A percentile compares a stretch with the other conserved stretches of the same genome.
Conservation (phyloP, 2,113 vertebrate species). For the Opisthocomus hoazin region DNA sequence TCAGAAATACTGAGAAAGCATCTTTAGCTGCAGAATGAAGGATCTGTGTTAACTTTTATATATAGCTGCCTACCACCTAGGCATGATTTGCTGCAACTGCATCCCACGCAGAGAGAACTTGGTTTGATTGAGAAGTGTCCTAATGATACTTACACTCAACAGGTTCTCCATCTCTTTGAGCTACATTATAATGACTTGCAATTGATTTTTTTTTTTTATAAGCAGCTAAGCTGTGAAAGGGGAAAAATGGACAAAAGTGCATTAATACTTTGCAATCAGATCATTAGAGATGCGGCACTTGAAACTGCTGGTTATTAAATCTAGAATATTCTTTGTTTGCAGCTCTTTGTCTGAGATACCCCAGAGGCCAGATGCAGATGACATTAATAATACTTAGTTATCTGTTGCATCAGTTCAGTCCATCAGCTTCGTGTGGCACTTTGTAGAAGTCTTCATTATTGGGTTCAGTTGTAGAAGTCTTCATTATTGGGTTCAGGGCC, state of each 20-base stretch:
- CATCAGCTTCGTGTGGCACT: not conserved
- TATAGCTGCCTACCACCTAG: not conserved
- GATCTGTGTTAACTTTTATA: not conserved
- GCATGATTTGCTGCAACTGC: not conserved
- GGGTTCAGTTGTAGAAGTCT: not conserved
- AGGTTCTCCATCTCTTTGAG: not conserved
- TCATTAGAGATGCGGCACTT: not conserved
- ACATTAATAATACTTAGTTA: not conserved
- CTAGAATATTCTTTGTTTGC: not conserved
- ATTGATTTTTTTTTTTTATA: not conserved
- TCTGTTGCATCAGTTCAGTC: not conserved
- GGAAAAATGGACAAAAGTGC: not conserved
- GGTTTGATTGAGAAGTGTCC: not conserved
- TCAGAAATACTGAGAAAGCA: not conserved
- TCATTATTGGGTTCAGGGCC: not conserved
- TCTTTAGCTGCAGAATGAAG: not conserved
- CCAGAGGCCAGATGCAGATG: not conserved
- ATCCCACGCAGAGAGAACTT: not conserved
- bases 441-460: not conserved
- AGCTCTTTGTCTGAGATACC: not conserved
- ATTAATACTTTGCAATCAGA: not conserved
- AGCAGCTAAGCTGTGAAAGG: not conserved
- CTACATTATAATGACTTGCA: not conserved
- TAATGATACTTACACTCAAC: not conserved
- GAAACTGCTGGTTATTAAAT: not conserved